A percentile compares a stretch with the other conserved stretches of the same genome.
These are phyloP conservation scores for Odontocerum albicorne DNA, from an alignment of 2,888 invertebrate species.

Conservation along the genomic window DNA sequence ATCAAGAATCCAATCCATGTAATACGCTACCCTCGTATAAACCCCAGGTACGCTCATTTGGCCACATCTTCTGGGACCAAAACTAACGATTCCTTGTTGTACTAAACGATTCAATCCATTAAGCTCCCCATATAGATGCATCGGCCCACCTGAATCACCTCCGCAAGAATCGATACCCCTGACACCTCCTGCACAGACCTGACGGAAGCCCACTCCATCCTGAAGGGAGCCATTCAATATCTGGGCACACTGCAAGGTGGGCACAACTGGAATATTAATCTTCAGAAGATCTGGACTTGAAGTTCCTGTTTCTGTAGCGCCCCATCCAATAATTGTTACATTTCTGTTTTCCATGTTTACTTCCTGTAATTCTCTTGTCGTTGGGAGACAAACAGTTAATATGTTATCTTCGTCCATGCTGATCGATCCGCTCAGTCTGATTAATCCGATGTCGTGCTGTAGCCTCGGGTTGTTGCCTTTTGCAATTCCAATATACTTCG, in stretches of 20 bases:
- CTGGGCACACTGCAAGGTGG: slow-evolving; percentile 34
- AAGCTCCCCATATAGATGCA: slow-evolving; percentile 49
- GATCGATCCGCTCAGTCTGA: slow-evolving; percentile 53
- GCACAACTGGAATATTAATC: slow-evolving; percentile 48
- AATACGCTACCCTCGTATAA: slow-evolving; percentile 62
- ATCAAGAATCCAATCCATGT: slow-evolving; percentile 60
- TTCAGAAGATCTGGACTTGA: slow-evolving; percentile 51
- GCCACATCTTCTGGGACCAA: slow-evolving; percentile 64
- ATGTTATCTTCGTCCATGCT: slow-evolving; percentile 46
- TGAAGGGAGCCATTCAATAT: slow-evolving; percentile 6
- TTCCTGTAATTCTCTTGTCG: slow-evolving; percentile 40
- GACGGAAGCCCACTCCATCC: slow-evolving; percentile 16
- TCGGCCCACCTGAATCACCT: slow-evolving; percentile 67
- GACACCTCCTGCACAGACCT: slow-evolving; percentile 62
- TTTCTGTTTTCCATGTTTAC: slow-evolving; percentile 40
- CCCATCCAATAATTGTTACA: slow-evolving; percentile 60
- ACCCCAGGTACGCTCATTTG: slow-evolving; percentile 62
- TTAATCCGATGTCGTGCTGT: slow-evolving; percentile 61
- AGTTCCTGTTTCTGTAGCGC: slow-evolving; percentile 45
- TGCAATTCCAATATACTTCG: slow-evolving; percentile 49
- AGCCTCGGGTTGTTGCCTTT: slow-evolving; percentile 44
- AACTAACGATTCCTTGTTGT: slow-evolving; percentile 62
- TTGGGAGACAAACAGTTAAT: slow-evolving; percentile 57
- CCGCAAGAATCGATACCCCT: slow-evolving; percentile 60
- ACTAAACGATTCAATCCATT: slow-evolving; percentile 47